Percentiles rank a stretch among this genome's conserved stretches.
These are phyloP conservation scores for Leucophenga maculata DNA, from an alignment of 2,888 invertebrate genomes.

Conservation along the genomic window DNA sequence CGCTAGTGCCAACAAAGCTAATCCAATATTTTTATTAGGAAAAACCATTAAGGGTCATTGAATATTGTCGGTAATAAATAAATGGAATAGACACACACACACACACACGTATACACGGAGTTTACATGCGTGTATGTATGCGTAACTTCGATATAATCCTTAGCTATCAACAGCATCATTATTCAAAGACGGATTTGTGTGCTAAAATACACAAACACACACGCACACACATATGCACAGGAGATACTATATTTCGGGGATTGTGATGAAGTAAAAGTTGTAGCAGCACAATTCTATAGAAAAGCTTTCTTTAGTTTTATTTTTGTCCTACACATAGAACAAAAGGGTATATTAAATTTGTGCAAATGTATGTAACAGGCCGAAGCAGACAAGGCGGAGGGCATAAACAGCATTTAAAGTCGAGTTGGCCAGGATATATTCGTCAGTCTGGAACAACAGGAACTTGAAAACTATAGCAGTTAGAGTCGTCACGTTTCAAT, in stretches of 20 bases:
- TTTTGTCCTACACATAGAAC: no score
- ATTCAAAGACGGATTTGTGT: conserved; percentile 62
- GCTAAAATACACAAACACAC: conserved; percentile 40
- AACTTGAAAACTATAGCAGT: no score
- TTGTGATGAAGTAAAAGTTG: no score
- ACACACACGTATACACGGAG: conserved; percentile 15
- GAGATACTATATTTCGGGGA: conserved; percentile 8
- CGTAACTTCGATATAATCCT: conserved; percentile 50
- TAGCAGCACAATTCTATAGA: no score
- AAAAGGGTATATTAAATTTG: no score
- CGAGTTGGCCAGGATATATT: no score
- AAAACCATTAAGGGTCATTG: conserved; percentile 67
- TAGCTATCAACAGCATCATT: conserved; percentile 64
- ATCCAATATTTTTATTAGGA: conserved; percentile 66
- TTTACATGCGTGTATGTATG: conserved; percentile 13
- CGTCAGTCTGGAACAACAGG: no score
- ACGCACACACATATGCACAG: conserved; percentile 32
- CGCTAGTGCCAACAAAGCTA: conserved; percentile 44
- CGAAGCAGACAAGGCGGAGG: no score
- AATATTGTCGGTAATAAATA: conserved; percentile 65
- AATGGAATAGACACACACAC: conserved; percentile 43
- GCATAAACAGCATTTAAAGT: no score
- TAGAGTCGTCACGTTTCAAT: no score
- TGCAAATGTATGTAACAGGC: no score
- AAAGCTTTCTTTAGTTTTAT: no score